These are phyloP conservation scores for Oophaga sylvatica DNA, from an alignment of 2,797 vertebrate genomes.

Conservation along the genomic window DNA sequence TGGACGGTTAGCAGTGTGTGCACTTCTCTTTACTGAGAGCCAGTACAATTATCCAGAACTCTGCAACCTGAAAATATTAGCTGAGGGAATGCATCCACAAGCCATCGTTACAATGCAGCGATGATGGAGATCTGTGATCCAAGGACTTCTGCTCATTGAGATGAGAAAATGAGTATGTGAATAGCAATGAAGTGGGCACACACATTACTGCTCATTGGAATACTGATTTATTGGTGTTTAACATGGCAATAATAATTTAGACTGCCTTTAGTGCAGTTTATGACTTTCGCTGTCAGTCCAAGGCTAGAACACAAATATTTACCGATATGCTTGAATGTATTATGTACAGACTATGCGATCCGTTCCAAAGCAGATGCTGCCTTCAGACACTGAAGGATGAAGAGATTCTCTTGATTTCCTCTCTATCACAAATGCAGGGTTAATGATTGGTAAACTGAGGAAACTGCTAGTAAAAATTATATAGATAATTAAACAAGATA, in stretches of 20 bases:
- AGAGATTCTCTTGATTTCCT: neutral
- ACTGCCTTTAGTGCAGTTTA: conserved; percentile 49
- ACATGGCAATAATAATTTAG: conserved; percentile 62
- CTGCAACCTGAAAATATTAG: conserved; percentile 53
- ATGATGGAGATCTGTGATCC: conserved; percentile 61
- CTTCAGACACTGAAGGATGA: conserved; percentile 3
- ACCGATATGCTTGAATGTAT: conserved; percentile 49
- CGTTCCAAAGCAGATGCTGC: conserved; percentile 36
- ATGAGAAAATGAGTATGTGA: conserved; percentile 62
- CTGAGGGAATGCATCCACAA: conserved; percentile 56
- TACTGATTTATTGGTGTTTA: conserved; percentile 62
- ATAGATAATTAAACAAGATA: neutral
- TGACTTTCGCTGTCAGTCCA: conserved; percentile 54
- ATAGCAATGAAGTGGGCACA: conserved; percentile 59
- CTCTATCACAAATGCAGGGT: neutral
- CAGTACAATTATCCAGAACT: conserved; percentile 56
- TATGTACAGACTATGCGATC: conserved; percentile 10
- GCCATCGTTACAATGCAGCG: conserved; percentile 48
- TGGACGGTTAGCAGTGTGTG: conserved; percentile 41
- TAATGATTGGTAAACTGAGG: neutral
- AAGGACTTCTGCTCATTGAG: conserved; percentile 59
- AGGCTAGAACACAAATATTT: conserved; percentile 56
- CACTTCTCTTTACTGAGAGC: conserved; percentile 27
- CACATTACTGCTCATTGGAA: conserved; percentile 58
- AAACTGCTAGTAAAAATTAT: neutral